Evolutionary conservation across 1,140 invertebrate genomes (phyloP).

Genomic region (Neodiprion virginianus): DNA sequence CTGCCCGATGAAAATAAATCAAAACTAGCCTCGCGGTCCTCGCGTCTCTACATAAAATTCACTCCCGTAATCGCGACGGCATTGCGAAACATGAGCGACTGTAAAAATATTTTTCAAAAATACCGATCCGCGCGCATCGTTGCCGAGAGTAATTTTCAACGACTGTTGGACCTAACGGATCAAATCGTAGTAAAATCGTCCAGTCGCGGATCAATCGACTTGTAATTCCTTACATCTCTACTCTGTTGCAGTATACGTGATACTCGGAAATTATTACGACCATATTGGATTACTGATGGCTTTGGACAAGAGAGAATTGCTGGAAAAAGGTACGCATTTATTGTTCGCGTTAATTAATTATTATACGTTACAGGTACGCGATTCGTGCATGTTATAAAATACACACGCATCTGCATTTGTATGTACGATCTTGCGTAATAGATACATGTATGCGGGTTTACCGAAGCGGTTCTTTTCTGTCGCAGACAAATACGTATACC

Average conservation of each 20-base stretch:
- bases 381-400: constrained; percentile 27
- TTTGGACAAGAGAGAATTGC: constrained; percentile 80
- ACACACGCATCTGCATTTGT: not conserved
- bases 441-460: too few species aligned
- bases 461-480: too few species aligned
- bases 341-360: not conserved
- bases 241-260: constrained; percentile 85
- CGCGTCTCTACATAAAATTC: too few species aligned
- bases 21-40: not conserved
- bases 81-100: too few species aligned
- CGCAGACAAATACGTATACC: too few species aligned
- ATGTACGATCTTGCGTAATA: constrained; percentile 4
- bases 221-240: not conserved
- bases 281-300: constrained; percentile 84
- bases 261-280: constrained; percentile 88
- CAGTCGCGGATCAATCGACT: not conserved
- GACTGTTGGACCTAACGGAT: too few species aligned
- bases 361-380: constrained; percentile 25
- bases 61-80: too few species aligned
- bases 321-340: constrained; percentile 75
- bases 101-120: too few species aligned
- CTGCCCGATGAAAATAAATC: not conserved
- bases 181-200: not conserved
- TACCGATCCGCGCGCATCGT: too few species aligned
- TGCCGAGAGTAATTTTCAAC: too few species aligned